Evolutionary conservation across 2,113 vertebrate species (phyloP).

Genomic region (Tringa solitaria): DNA sequence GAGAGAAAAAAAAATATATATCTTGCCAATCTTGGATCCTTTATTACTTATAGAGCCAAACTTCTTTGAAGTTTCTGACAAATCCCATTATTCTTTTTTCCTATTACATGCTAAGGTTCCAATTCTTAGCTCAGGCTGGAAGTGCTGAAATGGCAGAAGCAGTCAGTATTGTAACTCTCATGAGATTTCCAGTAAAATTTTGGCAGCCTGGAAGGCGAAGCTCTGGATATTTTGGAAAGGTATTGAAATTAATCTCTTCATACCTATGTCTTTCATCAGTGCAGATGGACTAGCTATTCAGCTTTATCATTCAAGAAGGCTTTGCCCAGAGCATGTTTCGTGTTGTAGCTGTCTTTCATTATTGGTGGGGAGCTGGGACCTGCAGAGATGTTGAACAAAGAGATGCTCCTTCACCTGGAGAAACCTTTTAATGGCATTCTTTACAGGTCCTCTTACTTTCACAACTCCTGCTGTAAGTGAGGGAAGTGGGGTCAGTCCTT

Average conservation of each 20-base stretch:
- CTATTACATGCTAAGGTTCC: not conserved
- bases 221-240: not conserved
- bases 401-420: not conserved
- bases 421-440: not conserved
- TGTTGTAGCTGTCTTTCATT: not conserved
- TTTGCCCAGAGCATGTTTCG: not conserved
- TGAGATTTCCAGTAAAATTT: not conserved
- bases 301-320: not conserved
- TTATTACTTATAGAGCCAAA: not conserved
- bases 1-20: not conserved
- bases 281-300: not conserved
- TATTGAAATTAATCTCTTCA: not conserved
- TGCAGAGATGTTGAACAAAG: accelerated
- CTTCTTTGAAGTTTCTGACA: not conserved
- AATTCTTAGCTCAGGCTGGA: not conserved
- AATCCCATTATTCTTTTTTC: not conserved
- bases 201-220: not conserved
- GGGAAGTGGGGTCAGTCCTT: not conserved
- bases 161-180: not conserved
- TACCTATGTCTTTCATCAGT: not conserved
- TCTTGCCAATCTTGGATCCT: not conserved
- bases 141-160: conserved; percentile 4
- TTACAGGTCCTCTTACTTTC: not conserved
- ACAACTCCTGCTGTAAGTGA: accelerated
- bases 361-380: not conserved